Conservation (phyloP, 2,888 invertebrate genomes). For the Cenopis cana region DNA sequence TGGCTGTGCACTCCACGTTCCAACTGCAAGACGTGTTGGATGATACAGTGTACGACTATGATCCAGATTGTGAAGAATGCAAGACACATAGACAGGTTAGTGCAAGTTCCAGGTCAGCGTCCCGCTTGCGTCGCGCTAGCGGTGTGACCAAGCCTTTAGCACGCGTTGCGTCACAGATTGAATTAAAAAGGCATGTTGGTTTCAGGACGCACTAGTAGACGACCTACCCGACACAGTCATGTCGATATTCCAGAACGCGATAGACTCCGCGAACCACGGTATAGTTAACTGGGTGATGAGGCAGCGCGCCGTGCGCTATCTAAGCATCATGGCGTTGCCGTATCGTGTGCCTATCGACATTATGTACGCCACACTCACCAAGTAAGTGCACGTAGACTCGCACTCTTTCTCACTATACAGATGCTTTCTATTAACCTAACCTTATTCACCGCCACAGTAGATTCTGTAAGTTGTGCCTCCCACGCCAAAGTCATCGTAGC, state of each 20-base stretch:
- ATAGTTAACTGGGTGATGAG: slow-evolving; percentile 96
- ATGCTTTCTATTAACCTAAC: neutral
- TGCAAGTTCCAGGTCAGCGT: neutral
- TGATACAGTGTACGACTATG: slow-evolving; percentile 89
- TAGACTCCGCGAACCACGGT: slow-evolving; percentile 96
- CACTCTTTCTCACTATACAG: neutral
- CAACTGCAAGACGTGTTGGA: slow-evolving; percentile 91
- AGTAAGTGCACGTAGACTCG: slow-evolving; percentile 86
- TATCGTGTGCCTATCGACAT: slow-evolving; percentile 96
- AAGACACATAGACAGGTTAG: slow-evolving; percentile 93
- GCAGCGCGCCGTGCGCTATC: slow-evolving; percentile 91
- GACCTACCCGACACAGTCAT: slow-evolving; percentile 96
- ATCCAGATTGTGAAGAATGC: slow-evolving; percentile 95
- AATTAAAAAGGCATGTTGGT: neutral
- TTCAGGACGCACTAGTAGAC: slow-evolving; percentile 93
- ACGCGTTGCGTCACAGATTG: too few species aligned
- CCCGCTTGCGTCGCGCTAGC: too few species aligned
- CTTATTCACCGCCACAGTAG: too few species aligned
- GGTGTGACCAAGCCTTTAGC: too few species aligned
- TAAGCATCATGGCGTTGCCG: slow-evolving; percentile 93
- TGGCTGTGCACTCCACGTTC: slow-evolving; percentile 94
- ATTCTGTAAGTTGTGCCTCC: too few species aligned
- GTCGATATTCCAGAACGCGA: slow-evolving; percentile 96
- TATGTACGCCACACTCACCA: slow-evolving; percentile 93
- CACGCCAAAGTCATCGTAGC: too few species aligned